A percentile compares a stretch with the other conserved stretches of the same genome.
Conservation (phyloP, 2,797 vertebrate species). For the Molossus alvarezi region DNA sequence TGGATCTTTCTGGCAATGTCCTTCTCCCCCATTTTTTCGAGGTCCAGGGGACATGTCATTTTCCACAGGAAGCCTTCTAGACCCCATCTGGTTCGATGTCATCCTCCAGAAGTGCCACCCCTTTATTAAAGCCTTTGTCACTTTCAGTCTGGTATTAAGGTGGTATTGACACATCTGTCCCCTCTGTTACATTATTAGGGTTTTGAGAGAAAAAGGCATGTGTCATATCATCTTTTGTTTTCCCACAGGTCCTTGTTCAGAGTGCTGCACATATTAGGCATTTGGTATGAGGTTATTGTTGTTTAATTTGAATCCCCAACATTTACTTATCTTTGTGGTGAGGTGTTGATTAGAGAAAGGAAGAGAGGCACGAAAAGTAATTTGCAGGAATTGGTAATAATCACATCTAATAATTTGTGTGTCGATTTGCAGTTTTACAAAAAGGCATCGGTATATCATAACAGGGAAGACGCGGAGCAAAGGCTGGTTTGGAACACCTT, state of each 20-base stretch:
- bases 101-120: not conserved
- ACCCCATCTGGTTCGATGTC: not conserved
- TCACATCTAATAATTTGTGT: conserved; percentile 69
- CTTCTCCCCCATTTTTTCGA: not conserved
- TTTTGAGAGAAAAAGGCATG: not conserved
- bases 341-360: conserved; percentile 78
- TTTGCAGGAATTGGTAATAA: conserved; percentile 76
- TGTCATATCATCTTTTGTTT: not conserved
- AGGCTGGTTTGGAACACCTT: not conserved
- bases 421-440: conserved; percentile 58
- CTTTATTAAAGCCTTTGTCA: not conserved
- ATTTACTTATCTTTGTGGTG: conserved; percentile 76
- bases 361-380: conserved; percentile 76
- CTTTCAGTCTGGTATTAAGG: not conserved
- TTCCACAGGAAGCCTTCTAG: not conserved
- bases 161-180: not conserved
- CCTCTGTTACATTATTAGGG: not conserved
- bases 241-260: not conserved
- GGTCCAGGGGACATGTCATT: not conserved
- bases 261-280: not conserved
- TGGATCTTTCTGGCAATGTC: not conserved
- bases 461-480: conserved; percentile 18
- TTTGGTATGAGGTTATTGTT: not conserved
- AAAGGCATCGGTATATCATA: not conserved
- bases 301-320: conserved; percentile 70